Evolutionary conservation across 2,797 vertebrate genomes (phyloP).

Genomic region (Valencia hispanica): DNA sequence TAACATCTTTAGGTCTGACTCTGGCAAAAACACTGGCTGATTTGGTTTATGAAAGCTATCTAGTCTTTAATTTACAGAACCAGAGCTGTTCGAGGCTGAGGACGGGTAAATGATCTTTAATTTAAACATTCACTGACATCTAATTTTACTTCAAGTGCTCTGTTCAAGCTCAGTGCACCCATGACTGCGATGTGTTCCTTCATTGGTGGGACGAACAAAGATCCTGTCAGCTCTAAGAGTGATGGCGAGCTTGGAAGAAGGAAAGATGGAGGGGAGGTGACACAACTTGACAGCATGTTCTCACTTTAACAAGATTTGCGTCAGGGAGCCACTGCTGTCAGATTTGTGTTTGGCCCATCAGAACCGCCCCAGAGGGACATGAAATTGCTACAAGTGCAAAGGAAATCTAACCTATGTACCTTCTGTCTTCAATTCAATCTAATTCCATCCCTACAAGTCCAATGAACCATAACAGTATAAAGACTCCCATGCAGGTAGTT

Average conservation of each 20-base stretch:
- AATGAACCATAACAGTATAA: constrained; percentile 34
- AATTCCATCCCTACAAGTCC: constrained; percentile 59
- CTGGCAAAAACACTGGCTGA: constrained; percentile 6
- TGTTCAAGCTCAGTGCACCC: constrained; percentile 26
- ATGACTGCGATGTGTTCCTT: constrained; percentile 51
- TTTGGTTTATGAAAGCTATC: constrained; percentile 31
- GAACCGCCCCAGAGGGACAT: constrained; percentile 47
- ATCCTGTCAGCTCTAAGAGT: constrained; percentile 43
- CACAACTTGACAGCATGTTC: constrained; percentile 69
- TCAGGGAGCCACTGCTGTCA: constrained; percentile 66
- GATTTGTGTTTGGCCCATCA: constrained; percentile 63
- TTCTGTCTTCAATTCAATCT: constrained; percentile 58
- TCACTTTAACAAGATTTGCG: constrained; percentile 69
- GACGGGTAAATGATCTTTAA: constrained; percentile 40
- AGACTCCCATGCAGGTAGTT: constrained; percentile 49
- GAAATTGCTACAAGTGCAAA: constrained; percentile 60
- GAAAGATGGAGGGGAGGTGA: constrained; percentile 48
- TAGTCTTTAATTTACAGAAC: background rate
- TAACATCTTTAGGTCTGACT: constrained; percentile 42
- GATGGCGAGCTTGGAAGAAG: constrained; percentile 41
- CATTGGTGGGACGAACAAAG: constrained; percentile 54
- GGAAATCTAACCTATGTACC: constrained; percentile 47
- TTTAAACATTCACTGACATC: constrained; percentile 56
- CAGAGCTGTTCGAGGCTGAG: background rate
- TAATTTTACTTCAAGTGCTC: constrained; percentile 28